Conservation (phyloP, 2,888 invertebrate genomes). For the Abrostola triplasia region DNA sequence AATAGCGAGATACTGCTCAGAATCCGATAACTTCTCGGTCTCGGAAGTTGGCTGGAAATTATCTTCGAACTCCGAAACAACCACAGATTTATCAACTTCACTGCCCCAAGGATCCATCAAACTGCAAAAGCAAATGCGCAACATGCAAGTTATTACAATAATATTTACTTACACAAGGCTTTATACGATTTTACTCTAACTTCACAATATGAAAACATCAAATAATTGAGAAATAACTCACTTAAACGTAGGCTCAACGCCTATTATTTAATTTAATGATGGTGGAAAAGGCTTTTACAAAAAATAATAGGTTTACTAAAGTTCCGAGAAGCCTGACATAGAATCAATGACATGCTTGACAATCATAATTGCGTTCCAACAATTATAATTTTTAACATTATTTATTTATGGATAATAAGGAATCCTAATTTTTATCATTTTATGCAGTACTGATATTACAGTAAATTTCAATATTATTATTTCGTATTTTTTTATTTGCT, state of each 20-base stretch:
- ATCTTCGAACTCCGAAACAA: constrained; percentile 86
- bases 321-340: constrained; percentile 35
- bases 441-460: background rate
- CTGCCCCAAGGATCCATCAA: constrained; percentile 87
- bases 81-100: constrained; percentile 67
- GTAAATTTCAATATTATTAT: too few relatives aligned
- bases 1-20: constrained; percentile 90
- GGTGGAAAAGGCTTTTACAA: constrained; percentile 25
- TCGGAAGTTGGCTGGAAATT: constrained; percentile 83
- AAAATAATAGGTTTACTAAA: constrained; percentile 35
- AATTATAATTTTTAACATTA: background rate
- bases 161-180: constrained; percentile 29
- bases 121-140: constrained; percentile 61
- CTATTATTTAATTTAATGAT: constrained; percentile 35
- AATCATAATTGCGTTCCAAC: constrained; percentile 25
- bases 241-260: constrained; percentile 55
- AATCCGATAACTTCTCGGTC: constrained; percentile 87
- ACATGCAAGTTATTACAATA: constrained; percentile 28
- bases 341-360: constrained; percentile 43
- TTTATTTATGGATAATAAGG: background rate
- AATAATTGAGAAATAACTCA: constrained; percentile 47
- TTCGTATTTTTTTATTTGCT: too few relatives aligned
- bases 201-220: constrained; percentile 11
- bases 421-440: background rate
- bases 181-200: background rate